Evolutionary conservation across 2,113 vertebrate species (phyloP).

Genomic region (Chionomys nivalis): DNA sequence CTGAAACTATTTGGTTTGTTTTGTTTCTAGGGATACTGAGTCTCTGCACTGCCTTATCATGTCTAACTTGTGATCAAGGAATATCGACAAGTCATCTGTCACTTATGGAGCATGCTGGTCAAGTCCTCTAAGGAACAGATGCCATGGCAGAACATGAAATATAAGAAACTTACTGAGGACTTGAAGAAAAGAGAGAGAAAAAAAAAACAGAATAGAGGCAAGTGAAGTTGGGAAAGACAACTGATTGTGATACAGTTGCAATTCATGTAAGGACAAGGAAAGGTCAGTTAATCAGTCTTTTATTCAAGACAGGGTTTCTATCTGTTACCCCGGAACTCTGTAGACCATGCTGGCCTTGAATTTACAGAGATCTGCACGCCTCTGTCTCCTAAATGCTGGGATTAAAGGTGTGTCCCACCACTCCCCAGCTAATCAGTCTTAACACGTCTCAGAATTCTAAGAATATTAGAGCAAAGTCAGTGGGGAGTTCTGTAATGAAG

Average conservation of each 20-base stretch:
- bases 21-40: constrained; percentile 12
- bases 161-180: not conserved
- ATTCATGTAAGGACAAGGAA: not conserved
- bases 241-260: not conserved
- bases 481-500: not conserved
- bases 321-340: not conserved
- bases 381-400: not conserved
- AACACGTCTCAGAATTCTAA: not conserved
- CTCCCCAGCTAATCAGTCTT: not conserved
- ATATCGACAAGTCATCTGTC: not conserved
- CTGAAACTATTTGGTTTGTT: not conserved
- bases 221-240: not conserved
- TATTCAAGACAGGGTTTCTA: not conserved
- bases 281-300: not conserved
- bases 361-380: not conserved
- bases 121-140: constrained; percentile 38
- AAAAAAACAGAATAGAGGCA: not conserved
- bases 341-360: not conserved
- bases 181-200: not conserved
- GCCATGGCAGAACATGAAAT: not conserved
- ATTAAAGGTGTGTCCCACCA: not conserved
- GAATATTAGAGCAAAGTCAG: not conserved
- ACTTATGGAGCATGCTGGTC: not conserved
- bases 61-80: constrained; percentile 20
- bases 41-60: not conserved